Conservation (phyloP, 64 coral and sea anemone genomes). For the Anthopleura sola region DNA sequence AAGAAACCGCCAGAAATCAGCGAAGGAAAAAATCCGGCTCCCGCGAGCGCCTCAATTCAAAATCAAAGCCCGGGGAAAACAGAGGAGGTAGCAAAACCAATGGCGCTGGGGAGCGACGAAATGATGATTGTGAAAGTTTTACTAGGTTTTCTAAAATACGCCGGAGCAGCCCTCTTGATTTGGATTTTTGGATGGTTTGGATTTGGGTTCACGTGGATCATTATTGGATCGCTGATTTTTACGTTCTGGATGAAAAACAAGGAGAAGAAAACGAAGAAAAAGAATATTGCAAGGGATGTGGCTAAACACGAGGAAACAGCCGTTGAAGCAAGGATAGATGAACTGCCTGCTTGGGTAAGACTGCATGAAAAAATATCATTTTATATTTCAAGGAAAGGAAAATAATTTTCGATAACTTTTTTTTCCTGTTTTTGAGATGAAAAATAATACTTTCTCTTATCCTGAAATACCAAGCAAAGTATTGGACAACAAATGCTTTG, state of each 20-base stretch:
- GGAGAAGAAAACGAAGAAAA: constrained; percentile 65
- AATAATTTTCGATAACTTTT: background rate
- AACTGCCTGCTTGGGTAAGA: constrained; percentile 92
- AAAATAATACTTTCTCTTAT: background rate
- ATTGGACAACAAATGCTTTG: background rate
- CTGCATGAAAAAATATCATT: no score
- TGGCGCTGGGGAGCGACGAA: background rate
- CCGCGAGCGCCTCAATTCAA: background rate
- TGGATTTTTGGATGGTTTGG: constrained; percentile 95
- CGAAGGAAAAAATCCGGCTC: background rate
- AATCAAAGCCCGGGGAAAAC: background rate
- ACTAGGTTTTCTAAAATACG: constrained; percentile 48
- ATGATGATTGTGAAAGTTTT: constrained; percentile 1
- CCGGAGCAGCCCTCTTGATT: constrained; percentile 67
- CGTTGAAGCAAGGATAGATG: constrained; percentile 66
- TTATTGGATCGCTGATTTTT: constrained; percentile 51
- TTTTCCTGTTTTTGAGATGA: background rate
- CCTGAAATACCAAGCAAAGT: background rate
- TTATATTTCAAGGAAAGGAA: background rate
- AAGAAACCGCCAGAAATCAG: background rate
- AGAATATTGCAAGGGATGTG: constrained; percentile 51
- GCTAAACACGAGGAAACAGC: constrained; percentile 65
- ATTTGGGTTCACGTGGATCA: constrained; percentile 79
- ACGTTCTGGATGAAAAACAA: constrained; percentile 78
- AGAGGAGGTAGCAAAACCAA: background rate